A percentile compares a stretch with the other conserved stretches of the same genome.
phyloP scores from a whole-genome alignment of 2,888 invertebrate genomes.

The Rosalia funebris region DNA sequence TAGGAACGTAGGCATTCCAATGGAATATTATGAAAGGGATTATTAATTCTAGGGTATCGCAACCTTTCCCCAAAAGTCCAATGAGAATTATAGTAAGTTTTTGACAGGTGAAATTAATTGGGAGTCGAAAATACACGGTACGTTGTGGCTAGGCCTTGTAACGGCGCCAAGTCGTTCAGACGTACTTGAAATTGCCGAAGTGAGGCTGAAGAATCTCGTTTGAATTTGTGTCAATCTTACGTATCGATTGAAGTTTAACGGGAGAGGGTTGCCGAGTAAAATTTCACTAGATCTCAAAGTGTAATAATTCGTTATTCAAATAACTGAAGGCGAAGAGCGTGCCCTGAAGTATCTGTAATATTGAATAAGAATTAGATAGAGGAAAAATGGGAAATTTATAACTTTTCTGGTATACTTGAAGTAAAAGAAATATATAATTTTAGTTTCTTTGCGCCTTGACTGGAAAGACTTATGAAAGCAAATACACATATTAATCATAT shows the following conservation, averaged over 20 bases:
- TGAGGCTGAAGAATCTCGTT: conserved; percentile 6
- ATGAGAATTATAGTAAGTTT: conserved; percentile 48
- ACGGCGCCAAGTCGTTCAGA: neutral
- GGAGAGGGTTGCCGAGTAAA: neutral
- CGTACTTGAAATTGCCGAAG: conserved; percentile 3
- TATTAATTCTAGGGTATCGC: conserved; percentile 6
- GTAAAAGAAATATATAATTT: no score
- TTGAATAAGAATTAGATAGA: neutral
- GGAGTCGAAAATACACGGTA: conserved; percentile 10
- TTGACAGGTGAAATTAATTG: conserved; percentile 51
- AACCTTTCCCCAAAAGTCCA: conserved; percentile 36
- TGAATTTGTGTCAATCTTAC: conserved; percentile 14
- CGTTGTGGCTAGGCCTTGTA: conserved; percentile 14
- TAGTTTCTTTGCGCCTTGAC: no score
- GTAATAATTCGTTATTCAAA: conserved; percentile 17
- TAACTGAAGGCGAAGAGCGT: neutral
- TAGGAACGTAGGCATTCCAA: conserved; percentile 8
- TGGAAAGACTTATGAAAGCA: no score
- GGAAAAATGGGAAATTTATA: no score
- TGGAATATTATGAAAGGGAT: conserved; percentile 17
- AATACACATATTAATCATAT: no score
- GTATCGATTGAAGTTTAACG: conserved; percentile 19
- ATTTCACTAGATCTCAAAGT: conserved; percentile 7
- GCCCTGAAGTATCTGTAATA: neutral
- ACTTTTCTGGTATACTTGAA: no score